These are phyloP conservation scores for Dufourea novaeangliae DNA, from an alignment of 1,140 invertebrate genomes.

Conservation along the genomic window DNA sequence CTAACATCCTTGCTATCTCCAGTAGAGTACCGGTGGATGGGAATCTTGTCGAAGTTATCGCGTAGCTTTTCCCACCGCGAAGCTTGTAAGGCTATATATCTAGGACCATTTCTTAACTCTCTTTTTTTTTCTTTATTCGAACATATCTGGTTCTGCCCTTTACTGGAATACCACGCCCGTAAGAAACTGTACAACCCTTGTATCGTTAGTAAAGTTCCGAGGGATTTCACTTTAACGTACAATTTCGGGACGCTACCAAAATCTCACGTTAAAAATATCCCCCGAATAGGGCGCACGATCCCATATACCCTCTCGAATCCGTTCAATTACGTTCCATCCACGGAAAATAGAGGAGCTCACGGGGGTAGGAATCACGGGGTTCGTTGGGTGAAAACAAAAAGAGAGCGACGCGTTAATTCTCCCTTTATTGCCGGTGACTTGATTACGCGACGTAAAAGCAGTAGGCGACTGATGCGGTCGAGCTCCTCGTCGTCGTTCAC, in stretches of 20 bases:
- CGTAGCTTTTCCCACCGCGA: not conserved
- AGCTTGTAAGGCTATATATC: no score
- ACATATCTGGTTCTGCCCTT: no score
- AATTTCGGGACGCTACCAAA: not conserved
- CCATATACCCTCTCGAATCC: not conserved
- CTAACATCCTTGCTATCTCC: conserved; percentile 1
- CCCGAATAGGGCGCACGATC: not conserved
- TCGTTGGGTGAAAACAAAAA: not conserved
- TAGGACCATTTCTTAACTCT: no score
- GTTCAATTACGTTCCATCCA: not conserved
- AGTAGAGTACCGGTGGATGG: not conserved
- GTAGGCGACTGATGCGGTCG: not conserved
- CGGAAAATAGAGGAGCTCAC: not conserved
- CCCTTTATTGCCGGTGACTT: conserved; percentile 46
- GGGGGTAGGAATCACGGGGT: not conserved
- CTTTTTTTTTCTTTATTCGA: no score
- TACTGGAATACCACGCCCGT: no score
- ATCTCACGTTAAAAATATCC: not conserved
- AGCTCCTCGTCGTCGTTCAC: conserved; percentile 32
- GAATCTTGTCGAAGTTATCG: conserved; percentile 7
- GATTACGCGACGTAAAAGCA: conserved; percentile 58
- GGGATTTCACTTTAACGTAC: not conserved
- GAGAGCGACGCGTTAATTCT: conserved; percentile 50
- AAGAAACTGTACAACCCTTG: no score
- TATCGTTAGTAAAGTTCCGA: no score